These are phyloP conservation scores for Nasonia vitripennis DNA, from an alignment of 1,140 invertebrate genomes.

Conservation along the genomic window DNA sequence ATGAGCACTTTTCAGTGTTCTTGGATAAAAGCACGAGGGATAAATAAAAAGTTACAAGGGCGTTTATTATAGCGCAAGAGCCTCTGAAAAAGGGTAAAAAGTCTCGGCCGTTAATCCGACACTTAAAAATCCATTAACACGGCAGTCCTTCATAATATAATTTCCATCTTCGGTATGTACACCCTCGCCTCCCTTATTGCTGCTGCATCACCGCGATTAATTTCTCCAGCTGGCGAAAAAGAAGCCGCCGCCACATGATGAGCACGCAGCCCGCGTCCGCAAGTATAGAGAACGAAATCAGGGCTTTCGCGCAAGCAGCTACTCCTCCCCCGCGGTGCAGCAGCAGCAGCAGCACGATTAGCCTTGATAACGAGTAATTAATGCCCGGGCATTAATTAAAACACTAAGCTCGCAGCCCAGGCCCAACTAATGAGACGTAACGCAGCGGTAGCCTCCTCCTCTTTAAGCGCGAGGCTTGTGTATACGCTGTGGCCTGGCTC, in stretches of 20 bases:
- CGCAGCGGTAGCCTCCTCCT: background rate
- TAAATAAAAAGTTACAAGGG: background rate
- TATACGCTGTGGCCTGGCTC: background rate
- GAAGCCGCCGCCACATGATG: background rate
- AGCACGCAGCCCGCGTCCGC: no score
- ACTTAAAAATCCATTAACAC: slow-evolving; percentile 18
- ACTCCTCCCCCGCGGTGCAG: background rate
- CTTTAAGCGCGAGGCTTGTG: slow-evolving; percentile 5
- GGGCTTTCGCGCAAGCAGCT: background rate
- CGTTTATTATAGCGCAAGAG: background rate
- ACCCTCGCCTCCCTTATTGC: background rate
- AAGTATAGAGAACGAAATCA: slow-evolving; percentile 1
- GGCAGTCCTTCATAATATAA: slow-evolving; percentile 1
- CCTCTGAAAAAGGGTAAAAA: background rate
- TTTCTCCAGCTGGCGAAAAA: slow-evolving; percentile 23
- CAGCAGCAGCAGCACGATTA: slow-evolving; percentile 48
- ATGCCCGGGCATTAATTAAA: slow-evolving; percentile 52
- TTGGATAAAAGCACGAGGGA: no score
- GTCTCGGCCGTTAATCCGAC: background rate
- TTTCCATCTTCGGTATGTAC: slow-evolving; percentile 14
- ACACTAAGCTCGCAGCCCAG: slow-evolving; percentile 25
- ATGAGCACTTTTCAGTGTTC: no score
- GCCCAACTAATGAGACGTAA: slow-evolving; percentile 40
- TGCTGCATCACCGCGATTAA: slow-evolving; percentile 15
- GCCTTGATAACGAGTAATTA: slow-evolving; percentile 56